Conservation (phyloP, 2,797 vertebrate species). For the Leptodactylus fallax region DNA sequence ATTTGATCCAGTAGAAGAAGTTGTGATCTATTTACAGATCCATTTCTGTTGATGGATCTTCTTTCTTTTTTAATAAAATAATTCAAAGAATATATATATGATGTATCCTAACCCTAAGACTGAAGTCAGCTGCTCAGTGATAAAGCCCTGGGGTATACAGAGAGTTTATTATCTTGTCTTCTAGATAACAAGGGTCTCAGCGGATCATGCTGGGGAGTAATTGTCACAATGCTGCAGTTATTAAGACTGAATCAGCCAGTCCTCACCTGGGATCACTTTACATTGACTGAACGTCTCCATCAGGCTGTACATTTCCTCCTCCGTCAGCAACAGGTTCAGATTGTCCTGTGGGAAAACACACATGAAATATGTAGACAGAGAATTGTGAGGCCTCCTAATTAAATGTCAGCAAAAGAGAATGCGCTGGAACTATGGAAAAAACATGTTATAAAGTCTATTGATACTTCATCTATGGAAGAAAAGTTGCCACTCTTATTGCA, state of each 20-base stretch:
- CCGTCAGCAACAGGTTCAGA: conserved; percentile 92
- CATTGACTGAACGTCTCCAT: conserved; percentile 89
- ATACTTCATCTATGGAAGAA: not conserved
- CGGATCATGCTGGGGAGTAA: not conserved
- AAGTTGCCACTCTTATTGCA: not conserved
- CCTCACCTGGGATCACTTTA: conserved; percentile 93
- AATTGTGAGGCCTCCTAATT: no score
- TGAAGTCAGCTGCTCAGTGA: not conserved
- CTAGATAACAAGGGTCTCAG: conserved; percentile 2
- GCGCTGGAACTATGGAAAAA: not conserved
- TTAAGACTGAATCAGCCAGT: conserved; percentile 69
- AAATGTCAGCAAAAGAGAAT: not conserved
- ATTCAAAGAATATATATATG: not conserved
- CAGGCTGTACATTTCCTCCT: conserved; percentile 96
- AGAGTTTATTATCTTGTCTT: conserved; percentile 9
- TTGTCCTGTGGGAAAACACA: conserved; percentile 82
- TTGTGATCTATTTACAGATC: no score
- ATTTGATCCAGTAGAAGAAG: no score
- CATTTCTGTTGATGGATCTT: not conserved
- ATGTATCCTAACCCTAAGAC: no score
- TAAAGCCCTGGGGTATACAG: conserved; percentile 11
- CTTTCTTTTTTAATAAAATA: not conserved
- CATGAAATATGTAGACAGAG: not conserved
- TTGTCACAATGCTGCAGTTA: not conserved
- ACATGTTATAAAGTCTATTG: not conserved